Evolutionary conservation across 2,113 vertebrate species (phyloP), one percentile per base, ranked within the genome.

Genomic region (Ardeotis arabs): DNA sequence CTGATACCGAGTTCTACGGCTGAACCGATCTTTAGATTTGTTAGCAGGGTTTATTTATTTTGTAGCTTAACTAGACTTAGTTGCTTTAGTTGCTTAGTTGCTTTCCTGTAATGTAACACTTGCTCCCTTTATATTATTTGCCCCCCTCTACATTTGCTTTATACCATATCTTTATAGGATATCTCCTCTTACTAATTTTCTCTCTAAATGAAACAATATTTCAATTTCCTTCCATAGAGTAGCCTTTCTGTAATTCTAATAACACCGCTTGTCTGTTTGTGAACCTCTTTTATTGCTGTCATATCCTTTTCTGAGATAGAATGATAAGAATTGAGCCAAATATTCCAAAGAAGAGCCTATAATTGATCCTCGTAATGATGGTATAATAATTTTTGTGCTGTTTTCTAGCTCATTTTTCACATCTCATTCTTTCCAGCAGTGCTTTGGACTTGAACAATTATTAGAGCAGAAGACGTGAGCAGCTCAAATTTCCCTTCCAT

Each of bases 121-220:
- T 91, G 10, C 16, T 39, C 39, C 27, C 16, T 67, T 62, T 63
- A 28, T 50, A 69, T 47, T 69, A 49, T 81, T 90, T 79, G 4
- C 9, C 37, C 22, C 10, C 18, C 10, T 64, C 39, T 88, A 44
- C 12, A 49, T 75, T 73, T 76, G 45, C 52, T 86, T 93, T 85
- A 62, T 28, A 75, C 21, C 13, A 4, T 63, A 49, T 52, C 60
- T 93, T 93, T 70, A 49, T 84, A 53, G 19, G 14, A 67, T 39
- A 49, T 72, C 35, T 82, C 12, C 33, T 79, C 49, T 91, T 56
- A 84, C 13, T 94, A 19, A 37, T 89, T 81, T 83, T 88, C 49
- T 81, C 52, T 84, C 56, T 91, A 87, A 93, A 90, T 87, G 77
- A 90, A 84, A 90, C 76, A 92, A 67, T 87, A 93, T 90, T 92